A percentile compares a stretch with the other conserved stretches of the same genome.
Evolutionary conservation across 2,888 invertebrate genomes (phyloP).

Genomic region (Cyclophora punctaria): DNA sequence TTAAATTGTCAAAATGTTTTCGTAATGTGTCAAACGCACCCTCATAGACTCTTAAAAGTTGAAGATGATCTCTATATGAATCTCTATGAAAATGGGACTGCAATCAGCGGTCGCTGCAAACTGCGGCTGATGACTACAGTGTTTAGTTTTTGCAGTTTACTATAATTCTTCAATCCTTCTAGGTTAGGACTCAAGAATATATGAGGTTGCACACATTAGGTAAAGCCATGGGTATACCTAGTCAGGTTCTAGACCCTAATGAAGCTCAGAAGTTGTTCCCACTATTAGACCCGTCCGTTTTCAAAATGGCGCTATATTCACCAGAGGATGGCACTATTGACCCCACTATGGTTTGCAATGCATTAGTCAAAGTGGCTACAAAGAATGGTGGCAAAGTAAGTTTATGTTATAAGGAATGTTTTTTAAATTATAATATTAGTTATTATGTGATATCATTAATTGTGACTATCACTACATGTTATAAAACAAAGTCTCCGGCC

Average conservation of each 20-base stretch:
- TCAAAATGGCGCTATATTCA: slow-evolving; percentile 85
- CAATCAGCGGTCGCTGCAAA: too few species aligned
- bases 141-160: not conserved
- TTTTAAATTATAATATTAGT: too few species aligned
- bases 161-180: slow-evolving; percentile 8
- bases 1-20: too few species aligned
- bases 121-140: too few species aligned
- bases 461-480: too few species aligned
- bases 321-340: slow-evolving; percentile 90
- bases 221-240: slow-evolving; percentile 84
- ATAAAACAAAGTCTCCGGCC: too few species aligned
- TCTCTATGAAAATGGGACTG: too few species aligned
- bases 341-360: slow-evolving; percentile 85
- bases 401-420: not conserved
- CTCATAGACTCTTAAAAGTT: too few species aligned
- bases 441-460: too few species aligned
- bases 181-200: slow-evolving; percentile 89
- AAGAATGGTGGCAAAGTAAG: slow-evolving; percentile 81
- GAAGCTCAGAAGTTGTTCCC: slow-evolving; percentile 87
- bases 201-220: slow-evolving; percentile 86
- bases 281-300: slow-evolving; percentile 81
- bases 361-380: slow-evolving; percentile 82
- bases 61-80: too few species aligned
- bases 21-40: too few species aligned
- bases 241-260: slow-evolving; percentile 79